These are phyloP conservation scores for Dryobates pubescens DNA, from an alignment of 2,797 vertebrate species.

Conservation along the genomic window DNA sequence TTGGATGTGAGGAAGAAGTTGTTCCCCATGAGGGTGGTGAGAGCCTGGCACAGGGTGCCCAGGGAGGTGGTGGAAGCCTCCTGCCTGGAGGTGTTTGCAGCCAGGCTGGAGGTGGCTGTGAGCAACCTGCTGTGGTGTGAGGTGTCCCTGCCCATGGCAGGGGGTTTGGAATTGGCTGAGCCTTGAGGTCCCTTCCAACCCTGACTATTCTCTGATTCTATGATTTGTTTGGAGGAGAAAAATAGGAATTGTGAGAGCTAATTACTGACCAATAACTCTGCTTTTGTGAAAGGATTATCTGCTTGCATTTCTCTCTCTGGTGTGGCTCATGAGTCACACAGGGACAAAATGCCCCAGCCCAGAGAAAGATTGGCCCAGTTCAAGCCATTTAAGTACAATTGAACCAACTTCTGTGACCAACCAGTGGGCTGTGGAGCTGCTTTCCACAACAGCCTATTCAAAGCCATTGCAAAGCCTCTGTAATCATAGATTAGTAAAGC, in stretches of 20 bases:
- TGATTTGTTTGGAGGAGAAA: background rate
- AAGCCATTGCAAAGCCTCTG: background rate
- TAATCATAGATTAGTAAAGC: background rate
- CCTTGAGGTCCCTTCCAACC: no score
- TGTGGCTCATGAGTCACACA: background rate
- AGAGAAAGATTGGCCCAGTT: background rate
- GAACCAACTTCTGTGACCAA: background rate
- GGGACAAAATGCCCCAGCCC: background rate
- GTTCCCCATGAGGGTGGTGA: no score
- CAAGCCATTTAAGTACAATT: background rate
- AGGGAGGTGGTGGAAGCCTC: no score
- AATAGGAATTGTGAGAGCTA: background rate
- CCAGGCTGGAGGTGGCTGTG: no score
- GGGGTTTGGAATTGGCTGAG: no score
- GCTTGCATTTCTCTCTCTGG: background rate
- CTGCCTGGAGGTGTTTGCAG: no score
- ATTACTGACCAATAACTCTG: background rate
- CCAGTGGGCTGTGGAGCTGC: background rate
- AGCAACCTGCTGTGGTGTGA: no score
- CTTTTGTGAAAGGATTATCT: background rate
- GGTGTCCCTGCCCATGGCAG: no score
- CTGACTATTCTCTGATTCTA: background rate
- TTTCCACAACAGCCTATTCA: background rate
- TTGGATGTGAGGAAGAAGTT: no score
- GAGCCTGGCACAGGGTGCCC: no score